Conservation (phyloP, 2,797 vertebrate genomes). For the Artibeus lituratus region DNA sequence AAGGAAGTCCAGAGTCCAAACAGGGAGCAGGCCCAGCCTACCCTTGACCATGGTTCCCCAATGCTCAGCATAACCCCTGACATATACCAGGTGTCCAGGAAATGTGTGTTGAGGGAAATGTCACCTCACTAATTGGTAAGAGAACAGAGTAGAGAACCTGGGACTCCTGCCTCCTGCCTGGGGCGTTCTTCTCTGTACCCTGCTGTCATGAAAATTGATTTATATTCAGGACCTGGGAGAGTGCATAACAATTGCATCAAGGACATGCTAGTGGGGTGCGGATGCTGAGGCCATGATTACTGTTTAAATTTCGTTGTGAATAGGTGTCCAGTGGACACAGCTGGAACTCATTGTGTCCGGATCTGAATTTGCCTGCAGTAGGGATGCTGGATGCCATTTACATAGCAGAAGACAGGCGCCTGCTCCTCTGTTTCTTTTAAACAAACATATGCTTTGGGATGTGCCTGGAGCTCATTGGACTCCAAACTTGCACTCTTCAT, state of each 20-base stretch:
- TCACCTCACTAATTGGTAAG: slow-evolving; percentile 20
- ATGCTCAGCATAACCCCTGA: background rate
- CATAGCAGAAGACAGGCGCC: background rate
- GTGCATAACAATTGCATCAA: slow-evolving; percentile 26
- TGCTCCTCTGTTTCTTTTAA: slow-evolving; percentile 40
- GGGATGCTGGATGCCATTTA: slow-evolving; percentile 34
- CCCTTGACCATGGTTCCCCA: background rate
- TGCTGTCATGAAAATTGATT: slow-evolving; percentile 68
- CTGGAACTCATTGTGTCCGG: background rate
- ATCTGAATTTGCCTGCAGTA: slow-evolving; percentile 24
- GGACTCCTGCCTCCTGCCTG: background rate
- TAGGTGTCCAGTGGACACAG: slow-evolving; percentile 38
- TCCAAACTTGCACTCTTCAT: background rate
- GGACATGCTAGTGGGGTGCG: background rate
- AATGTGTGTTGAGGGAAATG: background rate
- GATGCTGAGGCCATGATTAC: slow-evolving; percentile 41
- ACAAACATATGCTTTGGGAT: slow-evolving; percentile 47
- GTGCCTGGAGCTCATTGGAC: background rate
- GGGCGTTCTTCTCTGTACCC: background rate
- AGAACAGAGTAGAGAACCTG: background rate
- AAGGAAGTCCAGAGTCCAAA: background rate
- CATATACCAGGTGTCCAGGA: background rate
- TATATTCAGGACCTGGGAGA: slow-evolving; percentile 45
- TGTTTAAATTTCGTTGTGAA: slow-evolving; percentile 59
- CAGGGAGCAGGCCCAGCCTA: background rate